Evolutionary conservation across 2,888 invertebrate genomes (phyloP).

Genomic region (Serripes groenlandicus): DNA sequence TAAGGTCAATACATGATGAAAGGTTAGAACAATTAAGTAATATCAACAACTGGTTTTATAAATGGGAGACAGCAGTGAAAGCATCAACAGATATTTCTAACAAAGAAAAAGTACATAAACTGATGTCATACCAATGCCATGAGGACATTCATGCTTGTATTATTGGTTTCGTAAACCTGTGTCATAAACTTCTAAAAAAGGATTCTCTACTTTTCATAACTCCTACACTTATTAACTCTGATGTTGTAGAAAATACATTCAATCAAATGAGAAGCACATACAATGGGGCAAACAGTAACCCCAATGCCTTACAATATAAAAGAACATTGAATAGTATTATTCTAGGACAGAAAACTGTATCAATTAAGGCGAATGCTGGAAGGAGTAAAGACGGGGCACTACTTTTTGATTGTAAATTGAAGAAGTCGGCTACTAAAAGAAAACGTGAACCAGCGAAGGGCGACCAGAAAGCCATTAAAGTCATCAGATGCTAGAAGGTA

Average conservation of each 20-base stretch:
- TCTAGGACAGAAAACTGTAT: conserved; percentile 48
- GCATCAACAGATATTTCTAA: no score
- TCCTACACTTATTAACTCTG: conserved; percentile 61
- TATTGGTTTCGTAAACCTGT: conserved; percentile 53
- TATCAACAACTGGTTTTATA: conserved; percentile 22
- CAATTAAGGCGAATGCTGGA: conserved; percentile 63
- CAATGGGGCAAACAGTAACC: conserved; percentile 64
- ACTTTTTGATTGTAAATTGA: conserved; percentile 22
- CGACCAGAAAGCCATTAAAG: no score
- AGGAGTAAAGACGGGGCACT: conserved; percentile 35
- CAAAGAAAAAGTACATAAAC: background rate
- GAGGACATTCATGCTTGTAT: conserved; percentile 62
- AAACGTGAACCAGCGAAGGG: background rate
- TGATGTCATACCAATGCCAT: conserved; percentile 54
- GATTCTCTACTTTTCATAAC: conserved; percentile 24
- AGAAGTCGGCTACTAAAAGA: background rate
- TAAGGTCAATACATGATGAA: conserved; percentile 26
- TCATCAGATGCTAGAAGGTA: no score
- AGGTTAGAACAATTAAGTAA: conserved; percentile 24
- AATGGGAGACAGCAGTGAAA: conserved; percentile 23
- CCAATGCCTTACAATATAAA: conserved; percentile 55
- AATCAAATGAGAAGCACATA: conserved; percentile 61
- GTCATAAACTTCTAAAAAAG: conserved; percentile 22
- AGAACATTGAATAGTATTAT: conserved; percentile 51
- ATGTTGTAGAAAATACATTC: conserved; percentile 62